These are phyloP conservation scores for Odontocolon sp. DNA, from an alignment of 2,888 invertebrate genomes.

Conservation along the genomic window DNA sequence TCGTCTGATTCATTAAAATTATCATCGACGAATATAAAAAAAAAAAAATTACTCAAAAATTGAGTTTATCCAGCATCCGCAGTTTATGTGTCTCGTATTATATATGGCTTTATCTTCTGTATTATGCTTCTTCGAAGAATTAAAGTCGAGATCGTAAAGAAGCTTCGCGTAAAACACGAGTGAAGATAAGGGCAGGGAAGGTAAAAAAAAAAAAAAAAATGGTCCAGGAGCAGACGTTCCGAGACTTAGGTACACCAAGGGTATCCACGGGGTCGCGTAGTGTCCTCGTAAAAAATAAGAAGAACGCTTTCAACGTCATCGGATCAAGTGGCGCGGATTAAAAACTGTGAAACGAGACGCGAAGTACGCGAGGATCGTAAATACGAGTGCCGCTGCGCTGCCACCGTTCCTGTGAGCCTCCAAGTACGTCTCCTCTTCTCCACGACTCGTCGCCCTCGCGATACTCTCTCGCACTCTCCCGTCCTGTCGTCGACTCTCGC, in stretches of 20 bases:
- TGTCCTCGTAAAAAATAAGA: constrained; percentile 22
- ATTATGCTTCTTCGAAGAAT: not conserved
- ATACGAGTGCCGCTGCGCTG: not conserved
- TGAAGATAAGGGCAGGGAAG: not conserved
- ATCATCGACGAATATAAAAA: not conserved
- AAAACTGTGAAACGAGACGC: constrained; percentile 48
- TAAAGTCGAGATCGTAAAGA: constrained; percentile 3
- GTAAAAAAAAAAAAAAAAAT: not conserved
- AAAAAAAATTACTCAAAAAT: constrained; percentile 5
- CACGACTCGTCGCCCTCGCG: not conserved
- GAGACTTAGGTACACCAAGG: not conserved
- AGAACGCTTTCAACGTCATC: constrained; percentile 39
- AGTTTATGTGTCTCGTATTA: not conserved
- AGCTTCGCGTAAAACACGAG: constrained; percentile 16
- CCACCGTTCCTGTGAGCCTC: not conserved
- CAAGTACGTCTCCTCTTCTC: not conserved
- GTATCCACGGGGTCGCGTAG: not conserved
- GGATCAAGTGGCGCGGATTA: constrained; percentile 47
- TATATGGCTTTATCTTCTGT: not conserved
- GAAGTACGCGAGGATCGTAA: constrained; percentile 34
- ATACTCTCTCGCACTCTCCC: not conserved
- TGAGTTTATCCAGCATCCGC: constrained; percentile 1
- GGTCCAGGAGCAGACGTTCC: constrained; percentile 1
- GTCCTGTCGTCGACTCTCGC: too few species aligned
- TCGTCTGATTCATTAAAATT: not conserved